Percentiles rank a stretch among this genome's conserved stretches.
Evolutionary conservation across 2,113 vertebrate genomes (phyloP).

Genomic region (Hippopotamus amphibius): DNA sequence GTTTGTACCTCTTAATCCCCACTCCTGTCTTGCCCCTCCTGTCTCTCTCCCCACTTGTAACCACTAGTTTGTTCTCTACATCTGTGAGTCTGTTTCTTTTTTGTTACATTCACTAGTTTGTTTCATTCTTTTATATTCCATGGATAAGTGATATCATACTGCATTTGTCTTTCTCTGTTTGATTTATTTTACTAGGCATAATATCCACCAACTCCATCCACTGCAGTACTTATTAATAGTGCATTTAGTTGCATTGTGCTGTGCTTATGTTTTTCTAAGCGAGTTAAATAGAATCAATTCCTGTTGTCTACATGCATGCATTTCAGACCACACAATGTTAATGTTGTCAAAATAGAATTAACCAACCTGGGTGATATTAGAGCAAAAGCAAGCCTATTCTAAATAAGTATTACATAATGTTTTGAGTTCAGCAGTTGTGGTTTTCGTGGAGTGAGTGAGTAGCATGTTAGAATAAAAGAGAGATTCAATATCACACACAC

Average conservation of each 20-base stretch:
- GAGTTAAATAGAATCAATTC: constrained; percentile 38
- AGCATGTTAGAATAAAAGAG: background rate
- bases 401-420: background rate
- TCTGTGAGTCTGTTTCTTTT: background rate
- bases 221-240: background rate
- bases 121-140: background rate
- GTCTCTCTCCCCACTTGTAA: background rate
- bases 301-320: background rate
- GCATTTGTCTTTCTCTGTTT: background rate
- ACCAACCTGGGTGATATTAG: background rate
- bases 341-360: constrained; percentile 57
- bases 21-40: background rate
- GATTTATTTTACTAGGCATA: background rate
- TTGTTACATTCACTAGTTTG: background rate
- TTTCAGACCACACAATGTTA: constrained; percentile 57
- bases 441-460: constrained; percentile 24
- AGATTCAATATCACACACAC: constrained; percentile 26
- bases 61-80: background rate
- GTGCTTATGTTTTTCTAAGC: background rate
- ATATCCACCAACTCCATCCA: background rate
- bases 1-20: background rate
- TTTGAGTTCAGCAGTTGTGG: constrained; percentile 59
- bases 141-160: no score
- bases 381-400: constrained; percentile 48
- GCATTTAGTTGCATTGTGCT: background rate